Percentiles rank a stretch among this genome's conserved stretches.
Conservation (phyloP, 2,888 invertebrate species). For the Dione juno region DNA sequence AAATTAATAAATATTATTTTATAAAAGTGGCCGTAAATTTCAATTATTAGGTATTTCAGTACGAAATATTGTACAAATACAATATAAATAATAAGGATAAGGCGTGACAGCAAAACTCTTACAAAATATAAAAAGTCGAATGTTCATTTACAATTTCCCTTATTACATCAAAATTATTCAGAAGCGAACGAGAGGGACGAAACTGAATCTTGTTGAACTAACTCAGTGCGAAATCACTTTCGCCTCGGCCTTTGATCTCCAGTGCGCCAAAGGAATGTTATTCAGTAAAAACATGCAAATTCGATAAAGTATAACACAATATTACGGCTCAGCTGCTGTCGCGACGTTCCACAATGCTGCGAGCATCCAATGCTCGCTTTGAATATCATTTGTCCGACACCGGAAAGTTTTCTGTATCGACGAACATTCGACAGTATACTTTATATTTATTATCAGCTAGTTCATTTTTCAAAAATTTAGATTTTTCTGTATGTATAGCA, state of each 20-base stretch:
- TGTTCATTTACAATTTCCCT: conserved; percentile 79
- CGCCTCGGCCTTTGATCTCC: conserved; percentile 80
- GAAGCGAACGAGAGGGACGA: conserved; percentile 71
- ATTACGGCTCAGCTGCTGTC: conserved; percentile 70
- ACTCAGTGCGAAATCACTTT: conserved; percentile 84
- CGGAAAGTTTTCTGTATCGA: conserved; percentile 15
- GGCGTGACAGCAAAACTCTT: conserved; percentile 41
- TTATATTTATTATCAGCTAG: no score
- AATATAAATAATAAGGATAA: conserved; percentile 32
- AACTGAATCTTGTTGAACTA: conserved; percentile 82
- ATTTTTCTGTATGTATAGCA: no score
- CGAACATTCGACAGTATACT: conserved; percentile 14
- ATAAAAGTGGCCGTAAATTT: no score
- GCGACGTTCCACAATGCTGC: conserved; percentile 58
- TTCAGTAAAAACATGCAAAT: conserved; percentile 84
- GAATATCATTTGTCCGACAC: conserved; percentile 61
- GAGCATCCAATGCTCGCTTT: conserved; percentile 59
- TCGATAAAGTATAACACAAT: conserved; percentile 84
- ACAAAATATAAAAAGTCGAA: conserved; percentile 66
- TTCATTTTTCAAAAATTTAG: no score
- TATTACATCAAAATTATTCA: conserved; percentile 81
- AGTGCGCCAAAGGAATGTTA: conserved; percentile 82
- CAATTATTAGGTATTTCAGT: no score
- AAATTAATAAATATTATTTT: no score
- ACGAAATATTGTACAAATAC: no score